Evolutionary conservation across 2,113 vertebrate species (phyloP).

Genomic region (Labeo rohita): DNA sequence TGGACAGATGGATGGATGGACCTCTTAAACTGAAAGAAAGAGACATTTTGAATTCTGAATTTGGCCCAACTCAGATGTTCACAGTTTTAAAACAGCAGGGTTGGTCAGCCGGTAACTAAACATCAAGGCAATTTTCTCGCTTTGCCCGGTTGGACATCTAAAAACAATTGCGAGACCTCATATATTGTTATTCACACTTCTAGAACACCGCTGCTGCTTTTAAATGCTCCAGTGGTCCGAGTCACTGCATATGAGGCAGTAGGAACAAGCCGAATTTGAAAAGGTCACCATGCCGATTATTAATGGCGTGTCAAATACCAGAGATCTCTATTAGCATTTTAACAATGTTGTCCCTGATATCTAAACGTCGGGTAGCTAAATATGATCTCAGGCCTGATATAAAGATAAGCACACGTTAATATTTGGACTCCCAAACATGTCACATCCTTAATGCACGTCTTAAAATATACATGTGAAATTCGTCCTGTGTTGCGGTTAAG

Average conservation of each 20-base stretch:
- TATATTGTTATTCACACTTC: constrained; percentile 52
- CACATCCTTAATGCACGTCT: background rate
- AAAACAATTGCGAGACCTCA: constrained; percentile 49
- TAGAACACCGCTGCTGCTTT: constrained; percentile 46
- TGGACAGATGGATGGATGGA: background rate
- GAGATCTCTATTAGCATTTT: constrained; percentile 59
- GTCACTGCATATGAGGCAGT: constrained; percentile 42
- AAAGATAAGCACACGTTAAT: constrained; percentile 16
- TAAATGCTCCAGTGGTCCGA: constrained; percentile 53
- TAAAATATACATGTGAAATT: constrained; percentile 18
- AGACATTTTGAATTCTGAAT: background rate
- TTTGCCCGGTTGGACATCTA: constrained; percentile 33
- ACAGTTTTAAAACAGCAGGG: background rate
- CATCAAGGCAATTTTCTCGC: background rate
- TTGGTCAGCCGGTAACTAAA: background rate
- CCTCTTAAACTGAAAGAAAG: background rate
- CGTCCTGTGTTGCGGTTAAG: constrained; percentile 15
- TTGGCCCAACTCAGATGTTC: background rate
- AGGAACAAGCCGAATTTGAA: constrained; percentile 57
- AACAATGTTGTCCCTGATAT: constrained; percentile 44
- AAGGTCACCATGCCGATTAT: constrained; percentile 64
- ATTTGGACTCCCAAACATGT: background rate
- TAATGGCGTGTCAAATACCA: constrained; percentile 62
- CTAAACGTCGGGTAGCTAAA: constrained; percentile 43
- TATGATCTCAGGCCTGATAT: constrained; percentile 24